A percentile compares a stretch with the other conserved stretches of the same genome.
Conservation (phyloP, 2,113 vertebrate genomes). For the Vireo altiloquus region DNA sequence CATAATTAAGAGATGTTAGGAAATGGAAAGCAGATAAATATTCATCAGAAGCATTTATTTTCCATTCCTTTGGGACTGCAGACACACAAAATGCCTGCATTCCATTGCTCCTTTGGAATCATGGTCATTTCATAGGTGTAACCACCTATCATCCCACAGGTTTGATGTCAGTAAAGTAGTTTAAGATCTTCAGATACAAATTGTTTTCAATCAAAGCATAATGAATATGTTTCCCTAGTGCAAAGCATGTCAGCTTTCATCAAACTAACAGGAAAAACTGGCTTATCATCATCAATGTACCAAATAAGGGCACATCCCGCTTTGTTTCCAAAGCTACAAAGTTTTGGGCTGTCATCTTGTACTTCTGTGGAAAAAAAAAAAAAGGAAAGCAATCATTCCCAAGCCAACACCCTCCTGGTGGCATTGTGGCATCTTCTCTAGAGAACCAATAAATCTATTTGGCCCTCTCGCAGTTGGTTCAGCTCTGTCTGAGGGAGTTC, state of each 20-base stretch:
- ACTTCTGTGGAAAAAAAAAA: neutral
- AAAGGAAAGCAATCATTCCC: neutral
- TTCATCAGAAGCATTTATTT: neutral
- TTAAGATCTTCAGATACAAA: neutral
- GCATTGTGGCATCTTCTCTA: neutral
- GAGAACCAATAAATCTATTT: neutral
- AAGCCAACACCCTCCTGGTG: neutral
- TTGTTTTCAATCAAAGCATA: neutral
- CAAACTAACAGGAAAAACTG: neutral
- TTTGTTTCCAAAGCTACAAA: neutral
- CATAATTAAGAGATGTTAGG: neutral
- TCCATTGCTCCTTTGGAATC: neutral
- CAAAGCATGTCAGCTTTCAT: neutral
- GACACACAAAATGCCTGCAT: neutral
- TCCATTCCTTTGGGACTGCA: neutral
- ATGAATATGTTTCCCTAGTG: neutral
- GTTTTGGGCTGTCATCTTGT: neutral
- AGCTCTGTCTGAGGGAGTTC: neutral
- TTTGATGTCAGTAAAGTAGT: neutral
- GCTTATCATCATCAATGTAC: neutral
- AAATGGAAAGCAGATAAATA: neutral
- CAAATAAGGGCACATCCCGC: neutral
- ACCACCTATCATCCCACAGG: neutral
- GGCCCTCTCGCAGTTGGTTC: neutral
- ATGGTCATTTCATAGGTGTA: neutral